Percentiles rank a stretch among this genome's conserved stretches.
Evolutionary conservation across 2,113 vertebrate genomes (phyloP).

Genomic region (Ploceus nigricollis): DNA sequence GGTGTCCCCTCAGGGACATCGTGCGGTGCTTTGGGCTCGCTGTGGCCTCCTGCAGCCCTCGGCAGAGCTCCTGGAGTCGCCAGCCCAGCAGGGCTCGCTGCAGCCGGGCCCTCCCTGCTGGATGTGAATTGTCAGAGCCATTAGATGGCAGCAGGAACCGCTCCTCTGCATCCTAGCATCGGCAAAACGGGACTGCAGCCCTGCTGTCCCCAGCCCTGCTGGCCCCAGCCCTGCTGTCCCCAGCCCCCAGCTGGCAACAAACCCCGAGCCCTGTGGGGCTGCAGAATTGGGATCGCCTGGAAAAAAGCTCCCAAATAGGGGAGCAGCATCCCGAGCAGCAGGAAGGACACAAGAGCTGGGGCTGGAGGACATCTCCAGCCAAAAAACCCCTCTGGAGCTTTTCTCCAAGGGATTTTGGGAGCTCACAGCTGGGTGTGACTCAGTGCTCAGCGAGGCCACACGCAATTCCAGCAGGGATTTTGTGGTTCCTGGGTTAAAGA

Average conservation of each 20-base stretch:
- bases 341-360: rapidly evolving
- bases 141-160: slow-evolving; percentile 63
- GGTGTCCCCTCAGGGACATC: rapidly evolving
- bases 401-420: not conserved
- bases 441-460: rapidly evolving
- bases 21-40: rapidly evolving
- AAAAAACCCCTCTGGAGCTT: not conserved
- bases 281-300: not conserved
- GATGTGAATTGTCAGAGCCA: not conserved
- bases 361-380: rapidly evolving
- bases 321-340: not conserved
- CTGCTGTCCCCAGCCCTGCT: not conserved
- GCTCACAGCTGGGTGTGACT: not conserved
- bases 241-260: not conserved
- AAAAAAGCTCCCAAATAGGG: rapidly evolving
- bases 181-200: rapidly evolving
- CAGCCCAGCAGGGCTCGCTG: rapidly evolving
- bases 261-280: rapidly evolving
- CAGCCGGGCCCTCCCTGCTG: not conserved
- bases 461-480: not conserved
- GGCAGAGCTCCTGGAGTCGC: rapidly evolving
- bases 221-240: not conserved
- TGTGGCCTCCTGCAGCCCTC: not conserved
- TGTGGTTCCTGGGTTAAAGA: not conserved
- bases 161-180: rapidly evolving